Base-by-base conservation (phyloP, 64 coral and sea anemone species). In the Montipora efflorescens region DNA sequence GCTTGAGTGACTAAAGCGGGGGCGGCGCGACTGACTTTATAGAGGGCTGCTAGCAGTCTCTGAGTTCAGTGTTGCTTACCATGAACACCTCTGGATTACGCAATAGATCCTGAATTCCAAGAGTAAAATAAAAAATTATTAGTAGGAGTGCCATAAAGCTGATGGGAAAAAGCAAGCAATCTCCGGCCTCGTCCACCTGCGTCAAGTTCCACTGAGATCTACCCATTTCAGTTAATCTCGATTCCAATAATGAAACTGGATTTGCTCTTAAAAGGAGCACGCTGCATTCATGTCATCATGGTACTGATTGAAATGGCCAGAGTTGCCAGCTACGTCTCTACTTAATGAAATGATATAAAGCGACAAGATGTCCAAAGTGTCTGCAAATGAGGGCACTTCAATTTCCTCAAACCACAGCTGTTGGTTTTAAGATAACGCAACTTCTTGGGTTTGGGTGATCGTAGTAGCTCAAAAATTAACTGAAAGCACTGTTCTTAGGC, bases 21-120 rank as follows among this genome's bases (percentile, higher is more conserved):
- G 28, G 28, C 28, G 28, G 28, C 28, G 28, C 28, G 28, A 28
- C 28, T 28, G 28, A 28, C 28, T 28, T 28, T 28, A 28, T 28
- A 28, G 28, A 28, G 28, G 28, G 1, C 28, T 28, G 28, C 28
- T 28, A 28, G 28, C 28, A 28, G 1, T 28, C 28, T 28, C 28
- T 28, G 28, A 28, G 28, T 28, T 28, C 28, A 28, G 28, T 28
- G 28, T 28, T 28, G 57, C 57, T 59, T 59, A 2, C 90, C 51
- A 71, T 91, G 83, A 83, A 91, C 79, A 73, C 44, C 66, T 91
- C 90, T 83, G 90, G 90, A 47, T 91, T 44, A 74, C 51, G 78
- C 58, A 74, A 16, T 64, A 91, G 52, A 91, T 91, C 59, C 53
- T 83, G 62, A 91, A 80, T 50, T 80, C 61, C 90, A 44, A 82